Evolutionary conservation across 2,113 vertebrate species (phyloP), one percentile per base, ranked within the genome.

Genomic region (Cromileptes altivelis): DNA sequence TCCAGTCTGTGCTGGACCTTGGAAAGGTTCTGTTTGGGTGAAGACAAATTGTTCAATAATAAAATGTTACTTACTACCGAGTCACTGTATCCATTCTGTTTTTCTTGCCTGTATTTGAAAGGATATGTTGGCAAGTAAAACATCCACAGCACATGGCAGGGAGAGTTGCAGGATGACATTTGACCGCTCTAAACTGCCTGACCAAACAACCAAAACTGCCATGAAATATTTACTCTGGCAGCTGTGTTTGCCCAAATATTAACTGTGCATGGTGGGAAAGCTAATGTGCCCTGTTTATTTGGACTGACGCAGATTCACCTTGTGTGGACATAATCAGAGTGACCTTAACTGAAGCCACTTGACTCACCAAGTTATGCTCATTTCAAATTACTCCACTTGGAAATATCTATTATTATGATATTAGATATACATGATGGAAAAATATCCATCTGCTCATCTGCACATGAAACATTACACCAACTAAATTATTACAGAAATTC

Each of bases 201-300:
- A 70, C 14, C 57, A 75, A 71, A 81, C 77, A 74, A 63, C 65
- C 18, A 60, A 50, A 81, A 65, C 9, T 27, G 70, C 30, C 50
- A 0, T 5, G 52, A 17, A 53, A 25, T 70, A 78, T 91, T 89
- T 85, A 75, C 21, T 25, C 73, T 78, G 55, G 80, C 61, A 61
- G 73, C 47, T 10, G 63, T n/a, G 42, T 70, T 80, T 67, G 50
- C 21, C 55, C 33, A 75, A 71, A 85, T 81, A 84, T 81, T 70
- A 64, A 58, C 61, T 25, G 57, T 33, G 60, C 70, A 57, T 67
- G 67, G 52, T 30, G 65, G 69, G 60, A 79, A 81, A 78, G 60
- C 70, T 56, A 83, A 79, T 75, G 68, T 23, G 21, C 3, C 49
- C 23, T 55, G 67, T 80, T 70, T 52, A 50, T 78, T 69, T 84